Base-by-base conservation (phyloP, 1,140 invertebrate genomes). In the Caenorhabditis brenneri region DNA sequence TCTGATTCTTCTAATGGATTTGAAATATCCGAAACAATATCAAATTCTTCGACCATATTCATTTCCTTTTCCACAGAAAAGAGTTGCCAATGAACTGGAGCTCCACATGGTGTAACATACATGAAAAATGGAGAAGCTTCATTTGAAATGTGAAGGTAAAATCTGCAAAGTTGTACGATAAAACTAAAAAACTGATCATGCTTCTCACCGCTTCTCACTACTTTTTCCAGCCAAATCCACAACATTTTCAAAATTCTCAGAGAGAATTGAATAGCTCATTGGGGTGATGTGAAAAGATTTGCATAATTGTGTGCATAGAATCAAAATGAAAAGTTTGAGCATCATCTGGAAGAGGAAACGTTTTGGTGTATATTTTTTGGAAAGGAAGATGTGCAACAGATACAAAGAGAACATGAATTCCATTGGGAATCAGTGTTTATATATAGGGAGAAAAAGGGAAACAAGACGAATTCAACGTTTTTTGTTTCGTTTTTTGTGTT, bases 91-190 rank as follows among this genome's bases (percentile, higher is more conserved):
- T 85, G 84, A 33, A 85, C 60, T 15, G 60, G n/a, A 39, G 79
- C 60, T 48, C 84, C 84, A 55, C 84, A 85, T 6, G 84, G 80
- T 16, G 84, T 85, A 7, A 85, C 84, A 46, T 85, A 85, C 79
- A 85, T 82, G 33, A 81, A 85, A 10, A 85, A 69, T 39, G 84
- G 79, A 55, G 51, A 81, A 3, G 16, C 55, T 12, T 65, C 60
- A 27, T 74, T 60, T 16, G 58, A 42, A 49, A 81, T 69, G 12
- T 85, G 80, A 22, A 85, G 81, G 29, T 46, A 49, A 53, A 85
- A 81, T 46, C 84, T 85, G 60, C 16, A 84, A 81, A n/a, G 7
- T 58, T 4, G 58, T 0, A 33, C 31, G 22, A 27, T 60, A 33
- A 10, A 36, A 33, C 1, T 6, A 55, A 55, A n/a, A 27, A 1